phyloP scores from a whole-genome alignment of 1,140 invertebrate species.

The Bursaphelenchus mucronatus region DNA sequence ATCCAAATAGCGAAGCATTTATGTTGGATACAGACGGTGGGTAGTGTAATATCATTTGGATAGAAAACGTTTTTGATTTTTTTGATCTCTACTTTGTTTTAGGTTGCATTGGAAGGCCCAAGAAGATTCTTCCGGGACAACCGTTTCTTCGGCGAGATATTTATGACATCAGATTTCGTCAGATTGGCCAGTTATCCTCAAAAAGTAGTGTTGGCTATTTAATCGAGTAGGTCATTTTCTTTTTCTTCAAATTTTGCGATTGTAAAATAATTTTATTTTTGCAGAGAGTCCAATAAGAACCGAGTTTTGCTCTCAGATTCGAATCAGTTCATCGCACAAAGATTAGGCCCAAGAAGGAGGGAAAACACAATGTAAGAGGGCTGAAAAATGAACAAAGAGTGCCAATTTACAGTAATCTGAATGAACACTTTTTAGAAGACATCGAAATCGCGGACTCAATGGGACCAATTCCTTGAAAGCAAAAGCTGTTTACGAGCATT shows the following conservation, averaged over 20 bases:
- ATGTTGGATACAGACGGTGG: neutral
- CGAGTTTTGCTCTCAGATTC: conserved; percentile 40
- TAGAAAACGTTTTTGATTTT: no score
- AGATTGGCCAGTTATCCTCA: conserved; percentile 46
- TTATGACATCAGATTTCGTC: conserved; percentile 37
- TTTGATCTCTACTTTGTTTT: no score
- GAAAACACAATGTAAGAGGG: conserved; percentile 30
- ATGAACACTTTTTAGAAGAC: conserved; percentile 17
- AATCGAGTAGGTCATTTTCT: conserved; percentile 38
- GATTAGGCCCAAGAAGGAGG: conserved; percentile 22
- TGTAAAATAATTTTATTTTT: conserved; percentile 6
- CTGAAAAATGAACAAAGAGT: neutral
- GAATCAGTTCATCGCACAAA: conserved; percentile 41
- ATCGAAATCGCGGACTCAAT: conserved; percentile 25
- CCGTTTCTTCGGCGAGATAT: conserved; percentile 22
- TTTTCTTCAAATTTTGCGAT: conserved; percentile 12
- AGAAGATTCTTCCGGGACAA: conserved; percentile 8
- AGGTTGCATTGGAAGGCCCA: neutral
- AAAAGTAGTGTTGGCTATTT: conserved; percentile 35
- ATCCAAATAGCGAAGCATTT: conserved; percentile 47
- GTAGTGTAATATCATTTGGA: no score
- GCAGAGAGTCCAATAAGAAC: conserved; percentile 50
- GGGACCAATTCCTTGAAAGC: conserved; percentile 19
- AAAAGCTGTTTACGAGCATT: conserved; percentile 46
- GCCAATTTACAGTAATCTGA: neutral